Conservation (phyloP, 2,888 invertebrate genomes). For the Axea sp. region DNA sequence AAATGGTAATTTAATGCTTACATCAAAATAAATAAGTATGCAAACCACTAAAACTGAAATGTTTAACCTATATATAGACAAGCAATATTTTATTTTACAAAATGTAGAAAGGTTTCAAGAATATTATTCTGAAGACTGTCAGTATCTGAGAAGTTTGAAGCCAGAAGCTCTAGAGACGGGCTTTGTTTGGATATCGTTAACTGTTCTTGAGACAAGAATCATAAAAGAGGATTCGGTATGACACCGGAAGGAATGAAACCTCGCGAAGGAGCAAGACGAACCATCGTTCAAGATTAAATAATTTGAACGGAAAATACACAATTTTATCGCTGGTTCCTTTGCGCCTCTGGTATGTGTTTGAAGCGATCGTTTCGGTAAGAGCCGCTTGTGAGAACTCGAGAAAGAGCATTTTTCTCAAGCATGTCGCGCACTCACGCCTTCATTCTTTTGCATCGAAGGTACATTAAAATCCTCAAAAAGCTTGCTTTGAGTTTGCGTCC, state of each 20-base stretch:
- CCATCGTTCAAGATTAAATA: constrained; percentile 49
- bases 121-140: constrained; percentile 36
- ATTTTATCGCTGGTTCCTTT: constrained; percentile 36
- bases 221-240: constrained; percentile 37
- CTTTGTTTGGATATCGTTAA: constrained; percentile 76
- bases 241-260: constrained; percentile 24
- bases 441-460: constrained; percentile 52
- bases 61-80: constrained; percentile 5
- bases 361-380: constrained; percentile 55
- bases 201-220: constrained; percentile 67
- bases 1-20: constrained; percentile 29
- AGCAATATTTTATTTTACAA: constrained; percentile 20
- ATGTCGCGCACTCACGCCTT: constrained; percentile 52
- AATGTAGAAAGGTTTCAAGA: constrained; percentile 26
- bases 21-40: background rate
- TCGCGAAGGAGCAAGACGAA: constrained; percentile 49
- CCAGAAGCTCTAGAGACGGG: constrained; percentile 51
- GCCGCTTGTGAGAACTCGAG: constrained; percentile 45
- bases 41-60: background rate
- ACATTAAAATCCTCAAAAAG: constrained; percentile 59
- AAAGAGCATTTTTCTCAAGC: constrained; percentile 55
- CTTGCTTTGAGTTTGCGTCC: constrained; percentile 56
- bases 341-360: constrained; percentile 29
- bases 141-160: constrained; percentile 52
- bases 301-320: constrained; percentile 53